Evolutionary conservation across 2,888 invertebrate species (phyloP), one percentile per base, ranked within the genome.

Genomic region (Lymantria dispar): DNA sequence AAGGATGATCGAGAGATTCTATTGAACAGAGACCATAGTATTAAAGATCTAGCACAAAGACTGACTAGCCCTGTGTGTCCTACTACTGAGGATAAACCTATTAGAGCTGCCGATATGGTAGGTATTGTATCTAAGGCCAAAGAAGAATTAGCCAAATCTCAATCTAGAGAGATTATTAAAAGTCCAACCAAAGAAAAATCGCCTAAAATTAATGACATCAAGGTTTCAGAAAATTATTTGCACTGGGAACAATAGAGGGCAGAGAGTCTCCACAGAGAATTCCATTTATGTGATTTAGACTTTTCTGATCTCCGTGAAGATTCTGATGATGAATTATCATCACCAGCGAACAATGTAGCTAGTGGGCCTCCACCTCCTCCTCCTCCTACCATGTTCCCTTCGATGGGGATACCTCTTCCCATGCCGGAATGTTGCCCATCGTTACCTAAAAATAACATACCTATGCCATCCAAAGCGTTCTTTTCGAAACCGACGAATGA

Each of bases 121-220:
- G 98, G 98, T 43, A 93, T 98, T 64, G 97, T 98, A 63, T 96
- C 96, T 47, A 97, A 98, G 91, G 98, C 98, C 75, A 98, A 98
- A 92, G 97, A 97, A 84, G 98, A 97, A 68, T 90, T 98, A 70
- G 96, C 96, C 13, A 96, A 96, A 83, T 96, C 96, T 52, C 96
- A 96, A 80, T 96, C 96, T 57, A 96, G 96, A 86, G 96, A 95
- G 87, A 94, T 94, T 51, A 81, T 95, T 69, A 94, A 95, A 86
- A 94, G 95, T 77, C 93, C 96, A 54, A 93, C 95, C 0, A 92
- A 92, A 62, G 96, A 95, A 76, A 94, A 92, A 70, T 87, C 92
- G 68, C 93, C 93, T 64, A 95, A 93, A 83, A 75, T 93, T 31
- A 80, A 79, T 41, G 96, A 96, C 77, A 92, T 94, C 33, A 97